Base-by-base conservation (phyloP, 2,113 vertebrate species). In the Otocyon megalotis region DNA sequence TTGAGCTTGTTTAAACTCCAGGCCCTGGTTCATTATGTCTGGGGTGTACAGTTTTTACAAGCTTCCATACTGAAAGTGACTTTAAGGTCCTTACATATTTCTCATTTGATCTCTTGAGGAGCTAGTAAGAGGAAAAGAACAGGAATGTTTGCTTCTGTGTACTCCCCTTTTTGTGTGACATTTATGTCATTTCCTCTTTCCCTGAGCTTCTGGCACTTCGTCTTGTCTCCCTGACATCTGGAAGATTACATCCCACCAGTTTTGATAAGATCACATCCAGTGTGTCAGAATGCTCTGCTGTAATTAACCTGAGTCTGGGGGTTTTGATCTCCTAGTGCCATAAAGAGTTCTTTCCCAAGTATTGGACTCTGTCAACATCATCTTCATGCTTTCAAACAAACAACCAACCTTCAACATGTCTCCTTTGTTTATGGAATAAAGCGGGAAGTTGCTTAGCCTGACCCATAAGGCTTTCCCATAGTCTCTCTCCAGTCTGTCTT, bases 101-200 rank as follows among this genome's bases (percentile, higher is more conserved):
- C 62, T 83, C 62, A 48, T 48, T 54, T 82, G 84, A 35, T 93
- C 48, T 87, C 26, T 32, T 43, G 35, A n/a, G 90, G 56, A 88
- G 53, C 62, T 10, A 28, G 50, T 16, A 65, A 54, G 15, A 24
- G 53, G 58, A 89, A n/a, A 69, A 17, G 37, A 87, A 12, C 7
- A 72, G 30, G 26, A 3, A 15, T 26, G 14, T 67, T 32, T 88
- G 37, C 67, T 28, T 91, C 56, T 76, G 14, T 26, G 16, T 14
- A 8, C 30, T 12, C 30, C 10, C 87, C 54, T 58, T 54, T 48
- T 5, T 60, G 22, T 58, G 30, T 71, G 32, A 60, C 20, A 22
- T 54, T 53, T 79, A 56, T 83, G 43, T 88, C 56, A 53, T 88
- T 92, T 96, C 77, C 56, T 90, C 62, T 22, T 86, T 87, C 58